Evolutionary conservation across 92 coral and sea anemone genomes (phyloP), one percentile per base, ranked within the genome.

Genomic region (Heliopora coerulea): DNA sequence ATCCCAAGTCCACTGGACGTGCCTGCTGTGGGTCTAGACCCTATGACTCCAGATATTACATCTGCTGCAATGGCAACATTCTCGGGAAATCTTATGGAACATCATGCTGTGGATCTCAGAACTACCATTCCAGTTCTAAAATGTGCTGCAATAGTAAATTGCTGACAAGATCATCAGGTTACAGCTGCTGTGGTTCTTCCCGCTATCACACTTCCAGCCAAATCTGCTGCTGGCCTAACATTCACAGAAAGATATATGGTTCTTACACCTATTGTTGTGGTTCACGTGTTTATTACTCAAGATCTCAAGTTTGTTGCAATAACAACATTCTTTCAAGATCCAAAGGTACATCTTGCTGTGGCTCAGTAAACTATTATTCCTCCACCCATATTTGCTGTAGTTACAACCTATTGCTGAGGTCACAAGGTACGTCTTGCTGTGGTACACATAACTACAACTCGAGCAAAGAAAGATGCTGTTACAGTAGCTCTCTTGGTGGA

Each of bases 331-430:
- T 37, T 15, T 46, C 39, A 26, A 68, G 17, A 18, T 48, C 59
- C 27, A 42, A 7, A 11, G 75, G 75, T 14, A 46, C 75, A 10
- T 15, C 28, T 37, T 68, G 75, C 18, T 68, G 75, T 68, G 75
- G 75, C 17, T 19, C 75, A 21, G 75, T 68, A 37, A 68, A 68
- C 75, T 68, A 68, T 40, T 21, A 68, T 68, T 46, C 75, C 59
- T 68, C 75, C 8, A 68, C 58, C 29, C 59, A 19, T 49, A 26
- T 68, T 54, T 68, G 75, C 34, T 68, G 75, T 49, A 54, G 75
- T 46, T 68, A 68, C 75, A 68, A 68, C 32, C 12, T 68, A 30
- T 15, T 68, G 59, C 18, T 32, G 42, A 68, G 46, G 46, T 46
- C 75, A 7, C 10, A 46, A 49, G 75, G 75, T 49, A 42, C 75